phyloP scores from a whole-genome alignment of 2,888 invertebrate species.

The Chymomyza procnemis region DNA sequence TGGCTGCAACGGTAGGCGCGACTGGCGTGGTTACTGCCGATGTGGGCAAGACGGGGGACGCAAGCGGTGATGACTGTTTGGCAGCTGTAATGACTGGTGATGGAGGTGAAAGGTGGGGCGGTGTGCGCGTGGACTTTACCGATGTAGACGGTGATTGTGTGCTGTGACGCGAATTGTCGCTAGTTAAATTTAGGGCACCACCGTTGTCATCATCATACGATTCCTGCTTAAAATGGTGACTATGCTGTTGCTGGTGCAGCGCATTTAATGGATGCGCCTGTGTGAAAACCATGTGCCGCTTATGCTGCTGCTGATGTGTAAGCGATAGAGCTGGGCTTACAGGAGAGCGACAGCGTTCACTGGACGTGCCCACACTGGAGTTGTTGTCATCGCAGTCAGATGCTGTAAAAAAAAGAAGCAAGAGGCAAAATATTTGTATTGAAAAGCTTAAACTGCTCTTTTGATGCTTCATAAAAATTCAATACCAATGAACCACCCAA shows the following conservation, averaged over 20 bases:
- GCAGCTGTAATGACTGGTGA: conserved; percentile 25
- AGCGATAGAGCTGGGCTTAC: conserved; percentile 68
- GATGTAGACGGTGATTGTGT: conserved; percentile 71
- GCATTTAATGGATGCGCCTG: conserved; percentile 65
- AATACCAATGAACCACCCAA: conserved; percentile 21
- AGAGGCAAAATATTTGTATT: conserved; percentile 4
- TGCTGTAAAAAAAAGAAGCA: conserved; percentile 49
- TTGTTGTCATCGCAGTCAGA: conserved; percentile 78
- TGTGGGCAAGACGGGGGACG: conserved; percentile 37
- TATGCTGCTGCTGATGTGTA: conserved; percentile 54
- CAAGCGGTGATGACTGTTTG: conserved; percentile 23
- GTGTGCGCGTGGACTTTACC: conserved; percentile 44
- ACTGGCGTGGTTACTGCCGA: conserved; percentile 43
- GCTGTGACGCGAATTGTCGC: conserved; percentile 76
- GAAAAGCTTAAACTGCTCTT: conserved; percentile 7
- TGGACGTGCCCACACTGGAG: conserved; percentile 76
- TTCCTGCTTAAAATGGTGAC: conserved; percentile 46
- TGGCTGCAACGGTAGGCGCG: conserved; percentile 37
- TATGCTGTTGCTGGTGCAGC: conserved; percentile 45
- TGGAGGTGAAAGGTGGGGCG: conserved; percentile 36
- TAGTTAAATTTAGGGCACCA: conserved; percentile 76
- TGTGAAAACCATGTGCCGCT: conserved; percentile 52
- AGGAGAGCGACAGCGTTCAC: conserved; percentile 77
- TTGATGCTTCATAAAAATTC: conserved; percentile 41
- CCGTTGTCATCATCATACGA: conserved; percentile 70